phyloP scores from a whole-genome alignment of 2,113 vertebrate genomes.

The Myotis lucifugus region DNA sequence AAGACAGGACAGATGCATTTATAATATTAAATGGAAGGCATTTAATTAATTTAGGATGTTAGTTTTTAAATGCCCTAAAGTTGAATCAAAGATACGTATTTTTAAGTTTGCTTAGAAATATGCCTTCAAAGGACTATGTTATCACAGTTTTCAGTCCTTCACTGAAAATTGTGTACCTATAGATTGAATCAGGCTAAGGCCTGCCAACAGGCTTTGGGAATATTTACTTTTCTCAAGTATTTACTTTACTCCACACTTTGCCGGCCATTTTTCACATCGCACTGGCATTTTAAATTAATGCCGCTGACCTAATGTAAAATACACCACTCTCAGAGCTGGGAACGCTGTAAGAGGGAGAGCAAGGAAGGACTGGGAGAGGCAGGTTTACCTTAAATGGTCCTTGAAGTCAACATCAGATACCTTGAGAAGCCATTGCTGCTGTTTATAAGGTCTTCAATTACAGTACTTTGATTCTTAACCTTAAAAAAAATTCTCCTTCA shows the following conservation, averaged over 20 bases:
- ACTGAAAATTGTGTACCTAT: neutral
- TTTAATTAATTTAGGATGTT: neutral
- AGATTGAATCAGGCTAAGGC: neutral
- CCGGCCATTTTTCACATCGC: neutral
- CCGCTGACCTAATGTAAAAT: neutral
- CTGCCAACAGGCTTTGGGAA: neutral
- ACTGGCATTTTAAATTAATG: slow-evolving; percentile 11
- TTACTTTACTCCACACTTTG: neutral
- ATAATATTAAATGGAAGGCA: neutral
- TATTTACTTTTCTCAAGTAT: slow-evolving; percentile 29
- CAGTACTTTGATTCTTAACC: slow-evolving; percentile 67
- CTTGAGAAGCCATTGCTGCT: slow-evolving; percentile 28
- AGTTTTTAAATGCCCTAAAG: neutral
- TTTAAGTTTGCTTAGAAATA: neutral
- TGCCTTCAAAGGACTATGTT: neutral
- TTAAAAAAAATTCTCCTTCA: slow-evolving; percentile 50
- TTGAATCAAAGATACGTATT: neutral
- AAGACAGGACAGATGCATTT: neutral
- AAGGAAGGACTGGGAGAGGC: neutral
- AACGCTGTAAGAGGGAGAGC: neutral
- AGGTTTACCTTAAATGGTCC: slow-evolving; percentile 57
- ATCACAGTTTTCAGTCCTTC: neutral
- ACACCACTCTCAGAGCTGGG: neutral
- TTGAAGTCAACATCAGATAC: neutral
- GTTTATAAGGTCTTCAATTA: slow-evolving; percentile 37